phyloP scores from a whole-genome alignment of 2,797 vertebrate genomes.

The Echeneis naucrates region DNA sequence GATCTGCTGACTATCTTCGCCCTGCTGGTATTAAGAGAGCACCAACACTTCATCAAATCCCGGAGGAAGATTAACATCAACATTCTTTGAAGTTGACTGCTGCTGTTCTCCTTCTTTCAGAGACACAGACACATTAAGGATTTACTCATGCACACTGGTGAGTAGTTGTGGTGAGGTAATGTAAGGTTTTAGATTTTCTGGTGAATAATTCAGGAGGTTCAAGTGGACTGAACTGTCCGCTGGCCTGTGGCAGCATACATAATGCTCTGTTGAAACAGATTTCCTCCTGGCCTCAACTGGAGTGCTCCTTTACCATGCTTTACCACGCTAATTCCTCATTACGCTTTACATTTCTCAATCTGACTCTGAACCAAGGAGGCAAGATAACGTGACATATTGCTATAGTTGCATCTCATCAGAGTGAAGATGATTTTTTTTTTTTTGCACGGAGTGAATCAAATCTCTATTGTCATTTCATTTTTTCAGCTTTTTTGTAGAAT shows the following conservation, averaged over 20 bases:
- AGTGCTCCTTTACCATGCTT: too few species aligned
- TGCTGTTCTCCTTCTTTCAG: conserved; percentile 1
- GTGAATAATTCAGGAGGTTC: conserved; percentile 63
- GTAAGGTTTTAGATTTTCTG: conserved; percentile 18
- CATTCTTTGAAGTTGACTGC: conserved; percentile 40
- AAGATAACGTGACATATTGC: not conserved
- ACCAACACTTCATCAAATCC: conserved; percentile 43
- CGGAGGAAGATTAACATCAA: conserved; percentile 39
- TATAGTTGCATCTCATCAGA: not conserved
- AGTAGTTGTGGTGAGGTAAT: conserved; percentile 13
- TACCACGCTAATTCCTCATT: conserved; percentile 9
- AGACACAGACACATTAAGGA: conserved; percentile 2
- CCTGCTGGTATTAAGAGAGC: conserved; percentile 42
- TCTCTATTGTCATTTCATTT: not conserved
- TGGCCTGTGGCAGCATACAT: conserved; percentile 29
- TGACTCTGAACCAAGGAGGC: not conserved
- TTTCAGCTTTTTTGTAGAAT: not conserved
- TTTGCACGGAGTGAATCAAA: not conserved
- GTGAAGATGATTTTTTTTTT: not conserved
- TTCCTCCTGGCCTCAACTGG: conserved; percentile 4
- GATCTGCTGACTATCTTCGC: conserved; percentile 42
- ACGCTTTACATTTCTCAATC: conserved; percentile 2
- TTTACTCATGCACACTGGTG: conserved; percentile 8
- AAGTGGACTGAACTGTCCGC: conserved; percentile 42
- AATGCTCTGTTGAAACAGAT: conserved; percentile 45